Evolutionary conservation across 2,797 vertebrate species (phyloP).

Genomic region (Channallabes apus): DNA sequence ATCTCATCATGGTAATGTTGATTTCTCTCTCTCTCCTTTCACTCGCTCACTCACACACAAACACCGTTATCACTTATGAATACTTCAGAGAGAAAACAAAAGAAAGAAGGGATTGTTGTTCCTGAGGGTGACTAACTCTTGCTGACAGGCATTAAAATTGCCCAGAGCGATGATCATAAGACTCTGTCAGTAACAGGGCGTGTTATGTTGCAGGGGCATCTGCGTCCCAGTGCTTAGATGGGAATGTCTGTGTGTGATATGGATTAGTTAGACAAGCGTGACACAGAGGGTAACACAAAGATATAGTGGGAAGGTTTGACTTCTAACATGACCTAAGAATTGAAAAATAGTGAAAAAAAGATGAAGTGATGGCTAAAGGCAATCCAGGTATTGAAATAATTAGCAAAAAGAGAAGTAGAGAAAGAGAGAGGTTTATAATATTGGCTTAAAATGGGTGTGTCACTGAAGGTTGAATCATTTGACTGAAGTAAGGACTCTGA

Average conservation of each 20-base stretch:
- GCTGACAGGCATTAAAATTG: constrained; percentile 55
- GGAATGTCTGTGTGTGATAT: constrained; percentile 32
- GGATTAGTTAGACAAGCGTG: constrained; percentile 39
- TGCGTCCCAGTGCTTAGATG: constrained; percentile 26
- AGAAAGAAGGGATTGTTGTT: constrained; percentile 39
- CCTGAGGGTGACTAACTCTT: constrained; percentile 49
- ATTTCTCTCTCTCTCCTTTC: neutral
- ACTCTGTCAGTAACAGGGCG: constrained; percentile 23
- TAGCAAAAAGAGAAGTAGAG: too few species aligned
- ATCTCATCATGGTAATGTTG: neutral
- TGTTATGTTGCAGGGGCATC: constrained; percentile 23
- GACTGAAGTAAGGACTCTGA: neutral
- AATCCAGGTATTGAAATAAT: neutral
- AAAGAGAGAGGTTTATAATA: neutral
- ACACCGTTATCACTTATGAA: constrained; percentile 50
- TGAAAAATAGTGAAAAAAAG: neutral
- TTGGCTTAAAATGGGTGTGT: neutral
- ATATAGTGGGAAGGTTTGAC: constrained; percentile 13
- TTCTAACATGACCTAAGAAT: constrained; percentile 30
- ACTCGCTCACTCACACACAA: neutral
- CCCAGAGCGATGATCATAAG: constrained; percentile 32
- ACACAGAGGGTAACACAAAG: constrained; percentile 31
- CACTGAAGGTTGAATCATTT: neutral
- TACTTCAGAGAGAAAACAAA: constrained; percentile 33
- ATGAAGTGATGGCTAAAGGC: neutral